These are phyloP conservation scores for Apogon hyalosoma DNA, from an alignment of 2,797 vertebrate genomes.

Conservation along the genomic window DNA sequence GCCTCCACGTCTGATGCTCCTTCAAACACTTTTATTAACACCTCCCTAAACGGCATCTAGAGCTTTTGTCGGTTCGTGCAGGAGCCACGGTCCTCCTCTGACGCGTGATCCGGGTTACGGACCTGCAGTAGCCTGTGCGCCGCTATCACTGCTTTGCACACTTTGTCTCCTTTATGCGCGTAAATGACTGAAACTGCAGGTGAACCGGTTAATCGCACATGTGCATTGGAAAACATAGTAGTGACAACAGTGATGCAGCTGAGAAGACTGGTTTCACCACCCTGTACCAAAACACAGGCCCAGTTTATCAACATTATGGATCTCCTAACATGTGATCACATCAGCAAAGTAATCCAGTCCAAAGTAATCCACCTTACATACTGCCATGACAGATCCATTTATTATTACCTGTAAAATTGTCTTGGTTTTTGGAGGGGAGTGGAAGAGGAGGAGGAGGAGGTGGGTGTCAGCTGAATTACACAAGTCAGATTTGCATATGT, in stretches of 20 bases:
- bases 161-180: neutral
- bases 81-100: conserved; percentile 36
- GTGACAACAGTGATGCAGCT: conserved; percentile 20
- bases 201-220: conserved; percentile 15
- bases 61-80: conserved; percentile 18
- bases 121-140: conserved; percentile 25
- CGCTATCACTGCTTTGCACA: neutral
- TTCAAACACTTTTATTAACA: conserved; percentile 18
- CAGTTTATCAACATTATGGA: neutral
- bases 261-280: conserved; percentile 15
- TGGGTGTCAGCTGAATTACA: no score
- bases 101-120: conserved; percentile 25
- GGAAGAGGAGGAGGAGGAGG: no score
- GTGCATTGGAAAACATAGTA: conserved; percentile 9
- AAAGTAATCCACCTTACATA: neutral
- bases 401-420: no score
- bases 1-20: conserved; percentile 47
- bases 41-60: conserved; percentile 26
- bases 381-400: neutral
- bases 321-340: neutral
- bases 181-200: conserved; percentile 19
- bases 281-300: conserved; percentile 26
- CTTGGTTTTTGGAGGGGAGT: no score
- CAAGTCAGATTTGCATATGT: no score
- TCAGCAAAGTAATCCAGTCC: neutral